Evolutionary conservation across 64 coral and sea anemone genomes (phyloP).

Genomic region (Porites australiensis): DNA sequence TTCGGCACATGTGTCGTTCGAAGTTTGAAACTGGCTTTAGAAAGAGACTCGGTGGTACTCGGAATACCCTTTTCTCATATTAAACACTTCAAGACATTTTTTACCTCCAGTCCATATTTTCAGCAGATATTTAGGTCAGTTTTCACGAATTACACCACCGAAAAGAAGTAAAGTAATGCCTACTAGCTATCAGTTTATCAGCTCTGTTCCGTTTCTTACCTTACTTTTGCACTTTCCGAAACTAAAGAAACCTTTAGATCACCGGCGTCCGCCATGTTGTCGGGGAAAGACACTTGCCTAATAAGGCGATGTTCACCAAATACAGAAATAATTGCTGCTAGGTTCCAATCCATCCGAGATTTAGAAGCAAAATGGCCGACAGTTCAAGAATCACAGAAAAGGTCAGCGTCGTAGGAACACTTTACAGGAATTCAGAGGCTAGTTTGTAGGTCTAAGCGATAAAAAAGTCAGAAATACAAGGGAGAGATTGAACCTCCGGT

Average conservation of each 20-base stretch:
- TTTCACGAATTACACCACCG: too few relatives aligned
- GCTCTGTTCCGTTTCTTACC: neutral
- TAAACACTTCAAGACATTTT: too few relatives aligned
- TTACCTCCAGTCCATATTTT: too few relatives aligned
- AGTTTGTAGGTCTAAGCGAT: neutral
- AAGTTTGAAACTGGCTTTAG: too few relatives aligned
- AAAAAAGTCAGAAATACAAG: neutral
- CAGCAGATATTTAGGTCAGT: too few relatives aligned
- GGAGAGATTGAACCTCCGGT: neutral
- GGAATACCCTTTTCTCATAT: too few relatives aligned
- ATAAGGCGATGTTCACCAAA: neutral
- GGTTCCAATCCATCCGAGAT: neutral
- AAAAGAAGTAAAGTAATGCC: too few relatives aligned
- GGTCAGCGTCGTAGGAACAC: neutral
- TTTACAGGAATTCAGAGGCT: neutral
- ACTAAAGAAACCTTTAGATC: neutral
- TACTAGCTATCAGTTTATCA: too few relatives aligned
- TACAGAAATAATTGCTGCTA: neutral
- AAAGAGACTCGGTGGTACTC: too few relatives aligned
- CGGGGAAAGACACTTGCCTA: neutral
- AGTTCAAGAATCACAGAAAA: neutral
- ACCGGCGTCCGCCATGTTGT: conserved; percentile 45
- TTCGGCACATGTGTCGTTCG: too few relatives aligned
- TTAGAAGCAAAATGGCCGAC: neutral
- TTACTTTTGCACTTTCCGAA: conserved; percentile 32